Conservation (phyloP, 2,888 invertebrate species). For the Cantharis nigra region DNA sequence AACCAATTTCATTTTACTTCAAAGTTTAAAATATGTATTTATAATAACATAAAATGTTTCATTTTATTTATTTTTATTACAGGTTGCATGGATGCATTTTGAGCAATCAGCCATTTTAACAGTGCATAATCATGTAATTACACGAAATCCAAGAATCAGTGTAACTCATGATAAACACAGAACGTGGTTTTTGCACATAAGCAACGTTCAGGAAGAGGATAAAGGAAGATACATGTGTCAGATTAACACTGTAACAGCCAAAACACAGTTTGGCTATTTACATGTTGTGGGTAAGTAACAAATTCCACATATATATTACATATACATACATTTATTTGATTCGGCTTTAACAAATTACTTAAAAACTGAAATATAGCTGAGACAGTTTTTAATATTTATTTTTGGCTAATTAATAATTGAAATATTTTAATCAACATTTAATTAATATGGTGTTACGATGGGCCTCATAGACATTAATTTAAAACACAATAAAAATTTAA, state of each 20-base stretch:
- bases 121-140: conserved; percentile 93
- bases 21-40: conserved; percentile 3
- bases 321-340: neutral
- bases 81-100: conserved; percentile 97
- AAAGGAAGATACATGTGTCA: conserved; percentile 93
- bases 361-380: neutral
- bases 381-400: neutral
- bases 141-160: conserved; percentile 88
- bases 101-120: conserved; percentile 92
- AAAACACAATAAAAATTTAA: too few species aligned
- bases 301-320: neutral
- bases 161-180: conserved; percentile 91
- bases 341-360: neutral
- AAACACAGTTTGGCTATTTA: conserved; percentile 89
- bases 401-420: neutral
- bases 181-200: conserved; percentile 92
- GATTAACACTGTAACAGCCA: conserved; percentile 90
- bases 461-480: too few species aligned
- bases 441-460: neutral
- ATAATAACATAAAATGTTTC: neutral
- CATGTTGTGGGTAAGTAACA: conserved; percentile 84
- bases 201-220: conserved; percentile 89
- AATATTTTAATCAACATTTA: neutral
- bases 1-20: neutral
- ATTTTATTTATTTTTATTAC: conserved; percentile 44